phyloP scores from a whole-genome alignment of 2,797 vertebrate species.

The Tympanoctomys barrerae region DNA sequence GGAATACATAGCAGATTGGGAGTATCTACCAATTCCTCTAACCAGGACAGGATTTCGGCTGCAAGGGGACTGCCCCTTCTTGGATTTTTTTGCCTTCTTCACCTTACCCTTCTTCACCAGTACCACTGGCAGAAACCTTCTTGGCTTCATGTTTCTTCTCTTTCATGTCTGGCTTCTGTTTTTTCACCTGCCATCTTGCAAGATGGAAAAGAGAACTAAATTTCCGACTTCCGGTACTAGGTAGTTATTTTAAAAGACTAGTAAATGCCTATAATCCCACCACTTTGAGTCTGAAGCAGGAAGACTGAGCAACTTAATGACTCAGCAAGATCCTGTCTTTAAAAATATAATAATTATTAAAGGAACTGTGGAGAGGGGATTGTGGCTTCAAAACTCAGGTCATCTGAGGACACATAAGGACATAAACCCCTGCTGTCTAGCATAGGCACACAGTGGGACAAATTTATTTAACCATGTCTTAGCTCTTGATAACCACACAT shows the following conservation, averaged over 20 bases:
- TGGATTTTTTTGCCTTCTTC: too few species aligned
- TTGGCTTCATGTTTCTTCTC: too few species aligned
- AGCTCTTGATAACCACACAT: neutral
- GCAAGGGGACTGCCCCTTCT: too few species aligned
- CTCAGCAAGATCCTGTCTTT: neutral
- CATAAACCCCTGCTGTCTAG: neutral
- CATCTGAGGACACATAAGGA: neutral
- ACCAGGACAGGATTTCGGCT: too few species aligned
- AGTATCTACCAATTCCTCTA: too few species aligned
- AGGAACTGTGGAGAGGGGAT: neutral
- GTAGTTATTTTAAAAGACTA: constrained; percentile 11
- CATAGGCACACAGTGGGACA: neutral
- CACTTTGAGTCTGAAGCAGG: neutral
- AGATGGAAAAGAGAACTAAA: too few species aligned
- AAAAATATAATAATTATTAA: neutral
- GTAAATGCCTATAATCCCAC: neutral
- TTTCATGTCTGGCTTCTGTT: too few species aligned
- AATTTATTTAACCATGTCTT: neutral
- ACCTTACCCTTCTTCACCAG: too few species aligned
- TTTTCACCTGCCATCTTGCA: too few species aligned
- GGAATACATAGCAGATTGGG: too few species aligned
- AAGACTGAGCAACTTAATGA: neutral
- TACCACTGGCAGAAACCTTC: too few species aligned
- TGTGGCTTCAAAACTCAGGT: neutral
- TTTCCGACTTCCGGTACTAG: neutral